Conservation (phyloP, 53 echinoderm and acorn worm species). For the Luidia sarsii region DNA sequence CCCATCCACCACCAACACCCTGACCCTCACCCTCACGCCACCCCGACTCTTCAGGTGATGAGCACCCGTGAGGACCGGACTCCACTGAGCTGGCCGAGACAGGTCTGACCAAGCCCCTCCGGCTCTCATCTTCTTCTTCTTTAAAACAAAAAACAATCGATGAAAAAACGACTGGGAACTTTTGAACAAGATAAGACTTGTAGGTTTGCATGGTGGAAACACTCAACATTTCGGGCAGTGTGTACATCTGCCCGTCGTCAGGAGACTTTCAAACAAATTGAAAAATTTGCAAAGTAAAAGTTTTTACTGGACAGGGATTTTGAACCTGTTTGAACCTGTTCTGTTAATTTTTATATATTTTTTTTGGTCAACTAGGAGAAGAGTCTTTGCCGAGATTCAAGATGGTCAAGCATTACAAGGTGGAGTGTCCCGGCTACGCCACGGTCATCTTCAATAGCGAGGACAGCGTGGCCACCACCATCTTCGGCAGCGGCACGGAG, state of each 20-base stretch:
- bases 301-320: too few relatives aligned
- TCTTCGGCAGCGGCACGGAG: conserved; percentile 92
- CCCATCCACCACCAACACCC: too few relatives aligned
- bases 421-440: conserved; percentile 92
- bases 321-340: too few relatives aligned
- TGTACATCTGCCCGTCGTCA: too few relatives aligned
- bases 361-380: conserved; percentile 67
- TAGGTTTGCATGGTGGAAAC: too few relatives aligned
- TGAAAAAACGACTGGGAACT: too few relatives aligned
- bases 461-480: conserved; percentile 89
- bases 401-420: conserved; percentile 79
- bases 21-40: too few relatives aligned
- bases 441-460: conserved; percentile 97
- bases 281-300: background rate
- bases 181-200: too few relatives aligned
- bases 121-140: too few relatives aligned
- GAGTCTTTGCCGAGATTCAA: conserved; percentile 34
- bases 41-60: conserved; percentile 81
- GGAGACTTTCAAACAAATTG: background rate
- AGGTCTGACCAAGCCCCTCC: conserved; percentile 45
- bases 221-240: too few relatives aligned
- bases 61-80: conserved; percentile 86
- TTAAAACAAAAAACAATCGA: too few relatives aligned
- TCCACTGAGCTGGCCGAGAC: conserved; percentile 70
- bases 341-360: too few relatives aligned